Conservation (phyloP, 2,113 vertebrate genomes). For the Micronycteris hirsuta region DNA sequence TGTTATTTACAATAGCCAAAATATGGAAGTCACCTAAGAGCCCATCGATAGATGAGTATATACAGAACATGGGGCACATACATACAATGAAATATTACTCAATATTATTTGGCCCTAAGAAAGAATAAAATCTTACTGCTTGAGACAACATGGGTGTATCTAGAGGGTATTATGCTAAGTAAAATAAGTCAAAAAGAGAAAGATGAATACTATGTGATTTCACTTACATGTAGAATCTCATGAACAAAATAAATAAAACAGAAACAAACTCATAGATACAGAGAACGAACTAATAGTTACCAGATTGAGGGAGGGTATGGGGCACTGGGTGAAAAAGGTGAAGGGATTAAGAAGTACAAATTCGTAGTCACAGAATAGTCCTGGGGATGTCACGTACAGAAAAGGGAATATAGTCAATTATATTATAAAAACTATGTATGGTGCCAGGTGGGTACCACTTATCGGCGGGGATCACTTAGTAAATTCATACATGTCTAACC, state of each 20-base stretch:
- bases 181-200: not conserved
- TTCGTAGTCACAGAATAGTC: not conserved
- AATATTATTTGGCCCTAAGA: not conserved
- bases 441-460: not conserved
- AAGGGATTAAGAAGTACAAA: not conserved
- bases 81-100: not conserved
- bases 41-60: not conserved
- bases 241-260: not conserved
- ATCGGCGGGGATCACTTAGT: not conserved
- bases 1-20: not conserved
- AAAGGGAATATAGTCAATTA: not conserved
- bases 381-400: too few relatives aligned
- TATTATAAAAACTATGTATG: not conserved
- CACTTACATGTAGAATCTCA: not conserved
- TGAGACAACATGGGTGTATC: not conserved
- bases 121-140: not conserved
- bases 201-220: not conserved
- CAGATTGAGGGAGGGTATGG: not conserved
- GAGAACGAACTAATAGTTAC: not conserved
- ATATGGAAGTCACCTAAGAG: not conserved
- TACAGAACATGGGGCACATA: not conserved
- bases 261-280: not conserved
- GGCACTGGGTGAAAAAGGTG: not conserved
- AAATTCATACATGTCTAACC: not conserved
- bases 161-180: not conserved